Evolutionary conservation across 1,140 invertebrate genomes (phyloP), one percentile per base, ranked within the genome.

Genomic region (Palaemon carinicauda): DNA sequence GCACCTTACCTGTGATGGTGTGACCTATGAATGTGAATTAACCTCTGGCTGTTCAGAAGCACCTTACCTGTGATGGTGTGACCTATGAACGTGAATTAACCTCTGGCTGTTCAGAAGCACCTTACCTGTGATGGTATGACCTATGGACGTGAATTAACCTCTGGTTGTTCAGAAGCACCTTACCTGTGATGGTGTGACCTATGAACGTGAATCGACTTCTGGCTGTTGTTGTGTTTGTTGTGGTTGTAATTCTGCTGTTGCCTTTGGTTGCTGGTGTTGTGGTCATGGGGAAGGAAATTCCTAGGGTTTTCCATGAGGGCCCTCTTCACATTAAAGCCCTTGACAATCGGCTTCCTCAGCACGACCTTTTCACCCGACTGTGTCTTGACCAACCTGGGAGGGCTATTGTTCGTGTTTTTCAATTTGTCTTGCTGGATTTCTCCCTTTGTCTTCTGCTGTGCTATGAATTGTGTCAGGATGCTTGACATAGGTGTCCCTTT

Each of bases 251-350:
- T 21, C 14, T 53, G 10, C 54, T 24, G 21, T 54, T 79, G 10
- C n/a, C 10, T 33, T n/a, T 77, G 21, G 12, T 14, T n/a, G 15
- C 29, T 24, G 51, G 15, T 80, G 29, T 9, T 14, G 33, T 24
- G 73, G 21, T 19, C 54, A 31, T 85, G 54, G n/a, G 74, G 12
- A 33, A 75, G 73, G 75, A 85, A 85, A 17, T 56, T 79, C 27
- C 75, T 21, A 17, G 75, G 82, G 82, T 85, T 75, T 51, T 85
- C 82, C 77, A 56, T 56, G 27, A 87, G 52, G 12, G 84, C 84
- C 51, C 75, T 80, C 77, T 80, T 73, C n/a, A 87, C 84, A 41
- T 87, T 80, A 52, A 87, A 87, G 9, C 84, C 84, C 4, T 33
- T 51, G 12, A 87, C 84, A 0, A 21, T 80, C 7, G 84, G 84